Evolutionary conservation across 2,113 vertebrate species (phyloP), one percentile per base, ranked within the genome.

Genomic region (Limnothrissa miodon): DNA sequence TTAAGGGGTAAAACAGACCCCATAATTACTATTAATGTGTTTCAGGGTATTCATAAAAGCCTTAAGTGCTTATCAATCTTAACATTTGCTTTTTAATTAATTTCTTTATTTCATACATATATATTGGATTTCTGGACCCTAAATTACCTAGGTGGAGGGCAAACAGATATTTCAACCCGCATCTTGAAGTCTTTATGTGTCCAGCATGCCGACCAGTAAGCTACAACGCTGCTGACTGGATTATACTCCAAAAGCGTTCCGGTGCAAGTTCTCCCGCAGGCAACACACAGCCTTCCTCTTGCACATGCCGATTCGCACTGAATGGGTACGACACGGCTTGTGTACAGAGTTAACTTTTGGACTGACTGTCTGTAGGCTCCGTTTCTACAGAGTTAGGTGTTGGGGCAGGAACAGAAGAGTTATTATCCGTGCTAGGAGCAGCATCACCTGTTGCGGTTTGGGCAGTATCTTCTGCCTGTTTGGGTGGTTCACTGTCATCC

Each of bases 401-500:
- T 80, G 29, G 83, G 25, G 86, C 78, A 59, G 36, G n/a, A 48
- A 82, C 11, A 48, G 53, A 11, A 44, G 48, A 86, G 85, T 87
- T 84, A 39, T 85, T 74, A 36, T 39, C 44, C 3, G 46, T 17
- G 44, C 79, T 78, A 11, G 36, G 44, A 11, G 87, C 46, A 2
- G 29, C 13, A 10, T 83, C 39, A n/a, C 82, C 33, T 0, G 87
- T 82, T n/a, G 85, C 89, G 13, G 59, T 85, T 45, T 84, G 78
- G 11, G 93, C 59, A 25, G 59, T 25, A 66, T 84, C 56, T 42
- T 44, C 48, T 4, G 74, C 8, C 29, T 74, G 4, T 33, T 74
- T 74, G 19, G 78, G 81, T 86, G 88, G 7, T 93, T 95, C 93
- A 1, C 92, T 95, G 5, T 98, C 97, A 5, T 98, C 96, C 19